Evolutionary conservation across 2,113 vertebrate genomes (phyloP), one percentile per base, ranked within the genome.

Genomic region (Trogon surrucura): DNA sequence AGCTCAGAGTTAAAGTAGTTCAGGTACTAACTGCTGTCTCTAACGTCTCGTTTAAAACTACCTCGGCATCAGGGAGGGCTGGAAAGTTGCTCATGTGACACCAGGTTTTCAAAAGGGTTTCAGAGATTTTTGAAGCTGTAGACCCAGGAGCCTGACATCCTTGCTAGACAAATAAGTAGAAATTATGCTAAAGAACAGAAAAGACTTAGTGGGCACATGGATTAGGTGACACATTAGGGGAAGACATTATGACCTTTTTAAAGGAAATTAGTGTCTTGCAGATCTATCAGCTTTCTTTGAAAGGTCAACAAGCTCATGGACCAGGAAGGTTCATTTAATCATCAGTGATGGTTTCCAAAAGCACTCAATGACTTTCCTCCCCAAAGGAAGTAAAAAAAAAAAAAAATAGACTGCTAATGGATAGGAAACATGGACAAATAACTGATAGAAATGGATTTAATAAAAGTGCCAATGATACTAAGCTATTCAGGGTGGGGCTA

Each of bases 21-120:
- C 54, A 65, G 51, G 36, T 89, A 60, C 29, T 89, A 47, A 53
- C 36, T 80, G 29, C 50, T 67, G 32, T 57, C 34, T 51, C 56
- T 60, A 51, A 22, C 72, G 72, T 62, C 60, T 87, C 26, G 23
- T 16, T 38, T 72, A 30, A 60, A 89, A 32, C 44, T 75, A 11
- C 30, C 26, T 61, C 0, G 0, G 12, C 6, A 5, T 51, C 45
- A 17, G 9, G 5, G 13, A 4, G 5, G 5, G 47, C 21, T 79
- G 48, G 38, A 69, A 57, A 32, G n/a, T 25, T 88, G 48, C 23
- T 89, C 5, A 2, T 12, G 32, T 11, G 34, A 65, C 29, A 71
- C 13, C 19, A 30, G 15, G 14, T 54, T 78, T 89, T 84, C 66
- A 4, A 13, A 83, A 60, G 18, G 17, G 64, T 93, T 93, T 95